phyloP scores from a whole-genome alignment of 1,140 invertebrate species.

The Megathymus violae region DNA sequence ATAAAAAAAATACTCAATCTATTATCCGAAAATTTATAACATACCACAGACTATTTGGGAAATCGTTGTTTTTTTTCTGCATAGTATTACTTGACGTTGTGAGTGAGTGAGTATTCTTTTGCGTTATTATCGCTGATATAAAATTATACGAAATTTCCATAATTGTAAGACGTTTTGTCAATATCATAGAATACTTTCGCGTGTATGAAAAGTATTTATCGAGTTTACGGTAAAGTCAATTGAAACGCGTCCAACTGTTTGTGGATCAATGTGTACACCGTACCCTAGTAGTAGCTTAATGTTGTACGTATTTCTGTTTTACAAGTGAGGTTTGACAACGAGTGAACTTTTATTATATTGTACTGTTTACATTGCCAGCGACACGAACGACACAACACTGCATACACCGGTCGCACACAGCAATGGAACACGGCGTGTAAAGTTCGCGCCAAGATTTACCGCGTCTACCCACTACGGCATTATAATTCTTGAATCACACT shows the following conservation, averaged over 20 bases:
- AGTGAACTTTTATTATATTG: conserved; percentile 54
- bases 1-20: too few species aligned
- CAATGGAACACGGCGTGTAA: neutral
- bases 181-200: too few species aligned
- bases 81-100: too few species aligned
- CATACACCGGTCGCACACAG: conserved; percentile 23
- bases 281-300: conserved; percentile 80
- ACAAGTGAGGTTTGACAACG: conserved; percentile 52
- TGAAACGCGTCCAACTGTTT: neutral
- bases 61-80: too few species aligned
- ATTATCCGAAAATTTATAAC: too few species aligned
- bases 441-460: neutral
- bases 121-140: too few species aligned
- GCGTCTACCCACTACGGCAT: too few species aligned
- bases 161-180: too few species aligned
- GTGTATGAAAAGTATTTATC: neutral
- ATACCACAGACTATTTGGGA: too few species aligned
- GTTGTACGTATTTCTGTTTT: conserved; percentile 78
- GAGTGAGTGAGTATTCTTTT: too few species aligned
- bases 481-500: too few species aligned
- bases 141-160: too few species aligned
- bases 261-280: conserved; percentile 56
- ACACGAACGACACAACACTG: conserved; percentile 53
- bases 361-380: conserved; percentile 51
- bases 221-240: conserved; percentile 11